phyloP scores from a whole-genome alignment of 2,113 vertebrate genomes.

The Platysternon megacephalum region DNA sequence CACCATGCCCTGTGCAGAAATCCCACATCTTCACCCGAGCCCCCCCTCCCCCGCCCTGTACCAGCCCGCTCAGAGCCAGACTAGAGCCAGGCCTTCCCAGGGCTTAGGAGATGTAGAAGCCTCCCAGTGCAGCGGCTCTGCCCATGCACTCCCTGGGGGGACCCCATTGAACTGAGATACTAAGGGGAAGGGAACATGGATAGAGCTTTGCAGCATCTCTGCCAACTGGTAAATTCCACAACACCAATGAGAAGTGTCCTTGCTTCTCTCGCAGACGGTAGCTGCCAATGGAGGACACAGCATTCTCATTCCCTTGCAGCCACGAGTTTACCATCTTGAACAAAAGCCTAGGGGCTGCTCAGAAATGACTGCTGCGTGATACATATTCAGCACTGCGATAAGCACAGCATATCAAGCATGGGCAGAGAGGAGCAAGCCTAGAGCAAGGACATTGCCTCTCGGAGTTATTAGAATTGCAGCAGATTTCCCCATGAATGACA shows the following conservation, averaged over 20 bases:
- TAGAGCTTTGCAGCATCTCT: neutral
- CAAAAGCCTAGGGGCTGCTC: neutral
- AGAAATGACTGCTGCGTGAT: neutral
- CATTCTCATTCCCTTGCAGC: neutral
- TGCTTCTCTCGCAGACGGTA: neutral
- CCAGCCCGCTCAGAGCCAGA: neutral
- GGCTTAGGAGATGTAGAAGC: neutral
- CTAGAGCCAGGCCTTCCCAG: no score
- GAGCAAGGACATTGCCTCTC: neutral
- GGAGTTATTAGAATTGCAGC: neutral
- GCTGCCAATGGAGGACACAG: neutral
- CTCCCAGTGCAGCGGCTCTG: neutral
- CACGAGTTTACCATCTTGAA: neutral
- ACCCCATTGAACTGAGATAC: neutral
- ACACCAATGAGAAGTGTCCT: neutral
- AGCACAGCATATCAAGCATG: no score
- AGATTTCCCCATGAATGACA: neutral
- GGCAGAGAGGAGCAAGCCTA: neutral
- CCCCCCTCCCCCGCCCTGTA: neutral
- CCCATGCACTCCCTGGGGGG: no score
- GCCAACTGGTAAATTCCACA: neutral
- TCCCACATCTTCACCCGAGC: neutral
- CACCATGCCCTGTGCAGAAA: neutral
- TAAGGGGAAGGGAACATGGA: neutral
- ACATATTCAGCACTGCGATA: neutral